These are phyloP conservation scores for Picathartes gymnocephalus DNA, from an alignment of 2,113 vertebrate genomes.

Conservation along the genomic window DNA sequence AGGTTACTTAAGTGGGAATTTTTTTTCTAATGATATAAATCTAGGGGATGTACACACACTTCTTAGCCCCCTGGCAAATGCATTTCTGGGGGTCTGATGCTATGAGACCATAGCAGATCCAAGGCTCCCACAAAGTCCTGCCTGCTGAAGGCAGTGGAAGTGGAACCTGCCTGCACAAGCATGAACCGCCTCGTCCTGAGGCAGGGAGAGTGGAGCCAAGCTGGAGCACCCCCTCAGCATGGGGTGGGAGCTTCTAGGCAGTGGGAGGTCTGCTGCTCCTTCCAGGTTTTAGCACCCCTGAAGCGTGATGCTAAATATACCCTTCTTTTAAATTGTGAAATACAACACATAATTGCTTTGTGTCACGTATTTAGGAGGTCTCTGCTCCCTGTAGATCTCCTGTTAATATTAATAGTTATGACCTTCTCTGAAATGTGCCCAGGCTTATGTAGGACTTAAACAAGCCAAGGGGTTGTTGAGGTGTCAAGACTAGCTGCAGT, in stretches of 20 bases:
- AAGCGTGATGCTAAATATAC: background rate
- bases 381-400: background rate
- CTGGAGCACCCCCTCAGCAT: rapidly evolving
- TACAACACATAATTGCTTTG: constrained; percentile 8
- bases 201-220: background rate
- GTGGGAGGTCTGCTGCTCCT: background rate
- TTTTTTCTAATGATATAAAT: background rate
- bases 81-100: background rate
- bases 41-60: background rate
- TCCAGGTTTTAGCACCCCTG: background rate
- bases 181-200: rapidly evolving
- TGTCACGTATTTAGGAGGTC: background rate
- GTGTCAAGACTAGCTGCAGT: background rate
- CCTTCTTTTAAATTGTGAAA: background rate
- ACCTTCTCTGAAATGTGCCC: constrained; percentile 1
- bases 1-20: background rate
- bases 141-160: rapidly evolving
- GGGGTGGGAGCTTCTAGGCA: rapidly evolving
- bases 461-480: background rate
- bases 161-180: background rate
- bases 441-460: background rate
- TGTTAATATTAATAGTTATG: constrained; percentile 30
- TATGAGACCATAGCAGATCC: background rate
- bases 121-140: background rate
- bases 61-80: background rate